Percentiles rank a stretch among this genome's conserved stretches.
These are phyloP conservation scores for Microctenopoma steveboyesi DNA, from an alignment of 2,797 vertebrate genomes.

Conservation along the genomic window DNA sequence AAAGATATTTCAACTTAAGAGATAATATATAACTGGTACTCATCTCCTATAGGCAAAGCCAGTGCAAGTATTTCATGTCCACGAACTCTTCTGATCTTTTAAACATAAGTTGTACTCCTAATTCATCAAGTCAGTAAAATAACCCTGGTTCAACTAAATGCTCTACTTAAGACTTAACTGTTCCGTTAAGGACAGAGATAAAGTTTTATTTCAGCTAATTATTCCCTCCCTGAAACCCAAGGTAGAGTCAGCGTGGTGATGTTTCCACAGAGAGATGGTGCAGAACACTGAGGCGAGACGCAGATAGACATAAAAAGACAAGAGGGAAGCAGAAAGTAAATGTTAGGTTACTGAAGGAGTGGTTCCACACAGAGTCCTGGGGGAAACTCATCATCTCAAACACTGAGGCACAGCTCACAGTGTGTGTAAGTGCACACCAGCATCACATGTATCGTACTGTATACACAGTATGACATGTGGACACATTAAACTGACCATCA, in stretches of 20 bases:
- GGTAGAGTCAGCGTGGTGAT: neutral
- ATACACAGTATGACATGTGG: too few species aligned
- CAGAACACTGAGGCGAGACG: neutral
- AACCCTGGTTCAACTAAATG: neutral
- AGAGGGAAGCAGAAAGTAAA: slow-evolving; percentile 10
- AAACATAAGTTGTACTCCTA: neutral
- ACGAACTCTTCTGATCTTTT: slow-evolving; percentile 5
- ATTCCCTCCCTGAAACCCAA: neutral
- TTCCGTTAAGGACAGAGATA: neutral
- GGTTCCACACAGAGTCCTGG: neutral
- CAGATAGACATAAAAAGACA: neutral
- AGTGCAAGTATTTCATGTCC: neutral
- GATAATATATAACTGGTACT: too few species aligned
- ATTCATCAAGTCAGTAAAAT: neutral
- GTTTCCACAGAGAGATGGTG: neutral
- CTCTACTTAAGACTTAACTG: too few species aligned
- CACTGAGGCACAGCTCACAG: neutral
- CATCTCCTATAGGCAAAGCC: too few species aligned
- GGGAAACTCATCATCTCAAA: slow-evolving; percentile 16
- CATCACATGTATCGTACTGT: too few species aligned
- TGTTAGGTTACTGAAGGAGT: neutral
- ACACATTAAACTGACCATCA: too few species aligned
- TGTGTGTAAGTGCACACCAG: too few species aligned
- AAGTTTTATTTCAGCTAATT: slow-evolving; percentile 14
- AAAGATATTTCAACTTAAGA: too few species aligned